Evolutionary conservation across 2,113 vertebrate genomes (phyloP).

Genomic region (Heterotilapia buettikoferi): DNA sequence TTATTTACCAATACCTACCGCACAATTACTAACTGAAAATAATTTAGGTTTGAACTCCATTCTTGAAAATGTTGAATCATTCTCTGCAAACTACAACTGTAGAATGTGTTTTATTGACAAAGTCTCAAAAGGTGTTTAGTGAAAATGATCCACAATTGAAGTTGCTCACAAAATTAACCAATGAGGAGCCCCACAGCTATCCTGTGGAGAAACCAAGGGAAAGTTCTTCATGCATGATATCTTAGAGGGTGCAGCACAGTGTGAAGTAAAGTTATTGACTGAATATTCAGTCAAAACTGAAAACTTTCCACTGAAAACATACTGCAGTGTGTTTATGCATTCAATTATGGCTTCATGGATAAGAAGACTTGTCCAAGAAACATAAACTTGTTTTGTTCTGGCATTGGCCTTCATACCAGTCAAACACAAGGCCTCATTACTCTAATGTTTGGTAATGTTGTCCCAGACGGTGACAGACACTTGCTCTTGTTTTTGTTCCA

Average conservation of each 20-base stretch:
- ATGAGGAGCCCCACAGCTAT: rapidly evolving
- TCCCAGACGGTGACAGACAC: neutral
- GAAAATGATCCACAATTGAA: neutral
- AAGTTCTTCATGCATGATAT: neutral
- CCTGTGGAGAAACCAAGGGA: neutral
- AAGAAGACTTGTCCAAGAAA: neutral
- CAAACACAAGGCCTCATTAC: neutral
- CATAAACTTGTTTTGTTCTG: neutral
- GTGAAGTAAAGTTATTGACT: neutral
- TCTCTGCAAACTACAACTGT: neutral
- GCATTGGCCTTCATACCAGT: neutral
- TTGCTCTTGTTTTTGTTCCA: neutral
- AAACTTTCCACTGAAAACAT: neutral
- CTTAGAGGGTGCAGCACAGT: neutral
- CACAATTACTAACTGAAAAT: neutral
- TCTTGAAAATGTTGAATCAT: neutral
- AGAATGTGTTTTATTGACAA: neutral
- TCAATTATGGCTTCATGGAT: neutral
- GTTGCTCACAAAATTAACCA: neutral
- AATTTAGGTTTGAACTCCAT: neutral
- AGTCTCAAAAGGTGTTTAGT: neutral
- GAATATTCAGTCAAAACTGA: neutral
- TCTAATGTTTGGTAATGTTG: neutral
- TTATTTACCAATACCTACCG: neutral
- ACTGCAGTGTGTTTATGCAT: neutral